Base-by-base conservation (phyloP, 37 sponge, comb jelly and placozoan species). In the Tethya wilhelma region DNA sequence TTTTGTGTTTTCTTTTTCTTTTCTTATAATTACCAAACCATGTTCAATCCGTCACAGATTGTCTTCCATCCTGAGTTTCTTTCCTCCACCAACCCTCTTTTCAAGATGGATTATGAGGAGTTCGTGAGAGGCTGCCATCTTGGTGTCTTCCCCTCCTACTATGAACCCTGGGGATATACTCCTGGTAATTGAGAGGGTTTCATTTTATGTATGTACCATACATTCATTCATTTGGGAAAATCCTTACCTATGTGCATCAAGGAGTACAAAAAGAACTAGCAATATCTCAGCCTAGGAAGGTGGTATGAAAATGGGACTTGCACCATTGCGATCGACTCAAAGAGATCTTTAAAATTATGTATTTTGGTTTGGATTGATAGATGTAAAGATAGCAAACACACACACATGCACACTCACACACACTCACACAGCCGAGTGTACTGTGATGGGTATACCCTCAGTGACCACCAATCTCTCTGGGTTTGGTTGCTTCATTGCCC, bases 161-260 rank as follows among this genome's bases (percentile, higher is more conserved):
- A 98, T 79, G 99, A 98, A 86, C 99, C 99, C 56, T 98, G 99
- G 99, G 99, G 99, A 20, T 98, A 98, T 87, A 98, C 99, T 31
- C 98, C 98, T 57, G 97, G 96, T 89, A 57, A 17, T 69, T 33
- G 17, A 28, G 23, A 26, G 25, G 23, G 17, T 49, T 17, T 49
- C 55, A 49, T n/a, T n/a, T n/a, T n/a, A n/a, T n/a, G n/a, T n/a
- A n/a, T n/a, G n/a, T n/a, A n/a, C n/a, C n/a, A n/a, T n/a, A n/a
- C n/a, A n/a, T n/a, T n/a, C n/a, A n/a, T n/a, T n/a, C n/a, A n/a
- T n/a, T n/a, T n/a, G n/a, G n/a, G n/a, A n/a, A n/a, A n/a, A n/a
- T n/a, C n/a, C n/a, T n/a, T n/a, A n/a, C n/a, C n/a, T n/a, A n/a
- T n/a, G n/a, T n/a, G n/a, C n/a, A n/a, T n/a, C n/a, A n/a, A n/a